A percentile compares a stretch with the other conserved stretches of the same genome.
These are phyloP conservation scores for Platycnemis pennipes DNA, from an alignment of 2,888 invertebrate genomes.

Conservation along the genomic window DNA sequence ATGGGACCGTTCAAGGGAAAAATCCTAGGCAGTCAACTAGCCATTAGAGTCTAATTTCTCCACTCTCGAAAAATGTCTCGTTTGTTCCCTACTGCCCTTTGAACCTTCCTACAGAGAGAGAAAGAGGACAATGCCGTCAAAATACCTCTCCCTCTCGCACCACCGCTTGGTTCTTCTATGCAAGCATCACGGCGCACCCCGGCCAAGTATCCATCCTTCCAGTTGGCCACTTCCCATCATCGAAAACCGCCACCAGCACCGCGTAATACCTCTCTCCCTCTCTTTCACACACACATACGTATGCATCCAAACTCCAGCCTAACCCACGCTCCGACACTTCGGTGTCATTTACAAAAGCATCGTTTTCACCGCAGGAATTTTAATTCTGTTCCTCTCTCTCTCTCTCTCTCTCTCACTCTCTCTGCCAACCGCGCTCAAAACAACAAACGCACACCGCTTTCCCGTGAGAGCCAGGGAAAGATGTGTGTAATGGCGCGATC, in stretches of 20 bases:
- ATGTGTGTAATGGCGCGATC: constrained; percentile 61
- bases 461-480: background rate
- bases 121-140: background rate
- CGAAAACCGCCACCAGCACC: background rate
- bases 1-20: no score
- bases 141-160: no score
- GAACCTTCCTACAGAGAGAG: background rate
- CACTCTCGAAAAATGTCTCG: background rate
- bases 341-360: constrained; percentile 65
- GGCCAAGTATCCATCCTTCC: background rate
- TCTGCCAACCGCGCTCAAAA: background rate
- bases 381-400: background rate
- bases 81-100: background rate
- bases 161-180: background rate
- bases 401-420: background rate
- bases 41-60: background rate
- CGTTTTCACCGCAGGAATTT: constrained; percentile 45
- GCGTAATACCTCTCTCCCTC: background rate
- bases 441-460: constrained; percentile 2
- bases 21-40: background rate
- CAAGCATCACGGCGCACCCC: background rate
- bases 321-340: background rate
- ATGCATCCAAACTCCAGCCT: background rate
- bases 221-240: background rate
- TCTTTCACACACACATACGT: background rate